Evolutionary conservation across 1,140 invertebrate genomes (phyloP), one percentile per base, ranked within the genome.

Genomic region (Pomacea maculata): DNA sequence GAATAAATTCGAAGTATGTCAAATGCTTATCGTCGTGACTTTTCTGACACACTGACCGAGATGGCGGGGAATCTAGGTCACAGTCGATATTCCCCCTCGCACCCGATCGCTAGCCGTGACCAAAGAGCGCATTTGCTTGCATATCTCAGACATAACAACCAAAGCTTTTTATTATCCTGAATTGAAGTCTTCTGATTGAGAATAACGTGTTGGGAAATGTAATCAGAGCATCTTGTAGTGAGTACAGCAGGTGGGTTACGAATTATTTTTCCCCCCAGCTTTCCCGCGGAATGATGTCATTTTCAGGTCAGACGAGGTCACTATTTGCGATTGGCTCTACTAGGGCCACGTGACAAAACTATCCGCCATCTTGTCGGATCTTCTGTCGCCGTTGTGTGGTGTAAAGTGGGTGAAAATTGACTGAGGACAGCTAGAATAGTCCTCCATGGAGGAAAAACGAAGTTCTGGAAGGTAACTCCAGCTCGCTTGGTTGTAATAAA

Each of bases 381-480:
- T n/a, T 71, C 71, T 70, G 54, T 79, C 70, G 82, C 21, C 64
- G 74, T 64, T 57, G 52, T 65, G 75, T 45, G 65, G 71, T 63
- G 54, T 34, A 72, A 64, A 68, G 68, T 80, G 67, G 63, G 55
- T 61, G 63, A 81, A 68, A 61, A 76, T 79, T 21, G 77, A 34
- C 19, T 70, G 77, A 74, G 45, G 19, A 25, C 65, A 25, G 70
- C 65, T 29, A 63, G 76, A 61, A 71, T 72, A 63, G 52, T 21
- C 71, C 73, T 82, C 79, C 72, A 86, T 86, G 85, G 85, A 86
- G 55, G 85, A 86, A 79, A 86, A 83, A 81, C 80, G 85, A 77
- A 76, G 72, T 45, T 84, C 83, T 45, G 76, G 82, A 80, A 86
- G 85, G 85, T 86, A 85, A 80, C 61, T 63, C 17, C 25, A 52